Percentiles rank a stretch among this genome's conserved stretches.
phyloP scores from a whole-genome alignment of 2,888 invertebrate genomes.

The Torymus texanus region DNA sequence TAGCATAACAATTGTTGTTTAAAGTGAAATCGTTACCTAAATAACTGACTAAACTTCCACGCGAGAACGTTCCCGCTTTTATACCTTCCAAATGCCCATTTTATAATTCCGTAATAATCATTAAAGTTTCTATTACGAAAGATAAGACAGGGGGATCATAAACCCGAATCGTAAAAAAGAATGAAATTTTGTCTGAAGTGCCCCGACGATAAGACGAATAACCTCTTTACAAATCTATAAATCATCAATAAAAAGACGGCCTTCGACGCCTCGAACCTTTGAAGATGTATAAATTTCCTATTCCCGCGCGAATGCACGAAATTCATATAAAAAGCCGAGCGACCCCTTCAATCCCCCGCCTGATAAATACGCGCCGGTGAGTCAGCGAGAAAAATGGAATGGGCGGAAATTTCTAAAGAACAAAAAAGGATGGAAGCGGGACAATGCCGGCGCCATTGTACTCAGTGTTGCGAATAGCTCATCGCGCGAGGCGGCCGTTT shows the following conservation, averaged over 20 bases:
- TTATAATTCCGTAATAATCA: conserved; percentile 20
- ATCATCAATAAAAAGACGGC: conserved; percentile 31
- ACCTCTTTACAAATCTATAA: conserved; percentile 42
- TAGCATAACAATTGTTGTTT: too few relatives aligned
- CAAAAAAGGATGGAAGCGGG: conserved; percentile 12
- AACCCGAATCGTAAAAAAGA: conserved; percentile 14
- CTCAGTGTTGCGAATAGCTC: conserved; percentile 9
- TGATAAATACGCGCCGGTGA: conserved; percentile 46
- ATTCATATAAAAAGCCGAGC: conserved; percentile 19
- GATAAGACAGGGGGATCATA: conserved; percentile 10
- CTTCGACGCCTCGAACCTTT: conserved; percentile 2
- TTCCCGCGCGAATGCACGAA: conserved; percentile 15
- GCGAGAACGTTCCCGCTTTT: too few relatives aligned
- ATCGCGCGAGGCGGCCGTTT: not conserved
- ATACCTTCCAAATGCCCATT: not conserved
- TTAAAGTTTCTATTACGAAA: conserved; percentile 28
- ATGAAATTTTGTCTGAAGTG: conserved; percentile 21
- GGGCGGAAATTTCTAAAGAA: conserved; percentile 24
- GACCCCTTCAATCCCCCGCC: conserved; percentile 13
- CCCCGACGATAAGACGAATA: conserved; percentile 25
- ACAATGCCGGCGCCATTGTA: conserved; percentile 28
- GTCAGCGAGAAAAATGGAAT: conserved; percentile 38
- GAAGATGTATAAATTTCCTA: conserved; percentile 17
- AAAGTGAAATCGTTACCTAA: too few relatives aligned
- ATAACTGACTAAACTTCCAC: too few relatives aligned